phyloP scores from a whole-genome alignment of 2,888 invertebrate genomes.

The Laspeyria flexula region DNA sequence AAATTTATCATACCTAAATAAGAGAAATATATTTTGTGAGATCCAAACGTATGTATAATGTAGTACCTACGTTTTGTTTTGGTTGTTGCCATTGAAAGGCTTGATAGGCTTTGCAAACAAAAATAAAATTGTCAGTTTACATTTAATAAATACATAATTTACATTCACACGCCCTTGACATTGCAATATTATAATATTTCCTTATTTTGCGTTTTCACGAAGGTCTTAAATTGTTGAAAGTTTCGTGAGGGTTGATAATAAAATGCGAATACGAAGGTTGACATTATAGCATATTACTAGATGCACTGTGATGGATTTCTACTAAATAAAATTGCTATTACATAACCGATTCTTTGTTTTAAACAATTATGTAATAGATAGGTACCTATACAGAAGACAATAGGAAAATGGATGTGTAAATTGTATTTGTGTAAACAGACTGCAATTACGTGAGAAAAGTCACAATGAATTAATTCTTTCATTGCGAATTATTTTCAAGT shows the following conservation, averaged over 20 bases:
- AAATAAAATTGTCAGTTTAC: background rate
- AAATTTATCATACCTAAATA: too few species aligned
- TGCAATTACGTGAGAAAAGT: too few species aligned
- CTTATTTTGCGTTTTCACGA: background rate
- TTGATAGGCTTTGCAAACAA: too few species aligned
- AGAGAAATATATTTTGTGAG: too few species aligned
- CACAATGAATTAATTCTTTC: too few species aligned
- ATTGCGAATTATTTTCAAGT: too few species aligned
- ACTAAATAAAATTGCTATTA: background rate
- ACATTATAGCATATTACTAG: background rate
- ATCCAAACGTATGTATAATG: too few species aligned
- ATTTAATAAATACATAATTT: background rate
- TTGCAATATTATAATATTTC: background rate
- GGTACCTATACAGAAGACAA: background rate
- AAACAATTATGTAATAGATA: background rate
- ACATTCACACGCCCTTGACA: background rate
- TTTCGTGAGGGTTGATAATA: constrained; percentile 4
- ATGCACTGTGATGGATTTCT: constrained; percentile 2
- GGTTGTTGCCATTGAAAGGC: too few species aligned
- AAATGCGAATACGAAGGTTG: constrained; percentile 5
- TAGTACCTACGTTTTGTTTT: too few species aligned
- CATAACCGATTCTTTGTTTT: background rate
- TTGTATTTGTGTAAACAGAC: background rate
- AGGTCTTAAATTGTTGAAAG: constrained; percentile 1
- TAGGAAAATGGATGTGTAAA: background rate